These are phyloP conservation scores for Aleiodes sp. DNA, from an alignment of 1,140 invertebrate genomes.

Conservation along the genomic window DNA sequence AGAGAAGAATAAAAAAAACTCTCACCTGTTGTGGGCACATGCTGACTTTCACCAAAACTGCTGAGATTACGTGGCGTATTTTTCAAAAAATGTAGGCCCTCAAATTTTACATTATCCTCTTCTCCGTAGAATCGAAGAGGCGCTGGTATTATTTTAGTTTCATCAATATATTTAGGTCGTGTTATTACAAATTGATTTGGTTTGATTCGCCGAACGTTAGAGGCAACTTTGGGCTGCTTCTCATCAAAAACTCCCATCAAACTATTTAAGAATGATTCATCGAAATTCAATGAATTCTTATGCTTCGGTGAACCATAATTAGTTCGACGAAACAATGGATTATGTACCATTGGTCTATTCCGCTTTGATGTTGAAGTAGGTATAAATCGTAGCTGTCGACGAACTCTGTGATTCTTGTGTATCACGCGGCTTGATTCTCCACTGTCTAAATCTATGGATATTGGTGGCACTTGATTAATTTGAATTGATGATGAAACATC, in stretches of 20 bases:
- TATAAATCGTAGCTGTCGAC: constrained; percentile 8
- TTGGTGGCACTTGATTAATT: neutral
- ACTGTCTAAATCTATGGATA: too few relatives aligned
- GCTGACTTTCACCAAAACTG: constrained; percentile 15
- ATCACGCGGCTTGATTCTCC: neutral
- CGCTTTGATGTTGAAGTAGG: neutral
- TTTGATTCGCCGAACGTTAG: constrained; percentile 28
- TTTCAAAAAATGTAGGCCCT: neutral
- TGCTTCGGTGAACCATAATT: neutral
- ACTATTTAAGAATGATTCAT: neutral
- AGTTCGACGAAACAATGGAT: neutral
- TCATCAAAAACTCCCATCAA: constrained; percentile 28
- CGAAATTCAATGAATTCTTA: neutral
- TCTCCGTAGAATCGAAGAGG: constrained; percentile 13
- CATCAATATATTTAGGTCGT: constrained; percentile 38
- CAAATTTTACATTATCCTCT: neutral
- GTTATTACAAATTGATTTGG: constrained; percentile 30
- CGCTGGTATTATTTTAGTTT: constrained; percentile 36
- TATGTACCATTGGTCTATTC: neutral
- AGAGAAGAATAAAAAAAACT: neutral
- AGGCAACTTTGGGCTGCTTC: neutral
- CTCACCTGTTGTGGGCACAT: constrained; percentile 16
- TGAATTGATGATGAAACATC: neutral
- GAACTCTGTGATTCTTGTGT: neutral
- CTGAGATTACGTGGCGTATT: neutral